Conservation (phyloP, 2,888 invertebrate species). For the Copidosoma aretas region DNA sequence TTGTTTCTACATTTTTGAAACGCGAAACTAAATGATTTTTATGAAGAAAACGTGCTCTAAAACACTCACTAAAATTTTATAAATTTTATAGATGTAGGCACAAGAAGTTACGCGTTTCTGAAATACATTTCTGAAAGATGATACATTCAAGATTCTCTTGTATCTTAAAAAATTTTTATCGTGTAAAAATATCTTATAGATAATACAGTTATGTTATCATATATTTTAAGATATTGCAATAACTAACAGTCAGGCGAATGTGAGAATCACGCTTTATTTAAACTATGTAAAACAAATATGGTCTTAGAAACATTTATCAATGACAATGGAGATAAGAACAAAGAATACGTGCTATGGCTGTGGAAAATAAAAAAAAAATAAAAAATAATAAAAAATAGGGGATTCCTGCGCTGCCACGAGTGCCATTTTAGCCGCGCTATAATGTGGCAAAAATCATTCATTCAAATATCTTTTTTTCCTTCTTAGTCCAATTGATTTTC, state of each 20-base stretch:
- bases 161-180: slow-evolving; percentile 10
- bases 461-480: slow-evolving; percentile 14
- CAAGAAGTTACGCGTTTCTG: slow-evolving; percentile 30
- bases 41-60: neutral
- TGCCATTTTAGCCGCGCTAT: slow-evolving; percentile 39
- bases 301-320: slow-evolving; percentile 7
- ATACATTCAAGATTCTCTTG: slow-evolving; percentile 11
- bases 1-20: slow-evolving; percentile 22
- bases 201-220: slow-evolving; percentile 1
- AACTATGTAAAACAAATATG: slow-evolving; percentile 11
- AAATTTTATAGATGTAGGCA: slow-evolving; percentile 9
- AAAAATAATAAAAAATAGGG: slow-evolving; percentile 14
- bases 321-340: slow-evolving; percentile 13
- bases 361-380: slow-evolving; percentile 36
- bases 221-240: neutral
- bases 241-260: neutral
- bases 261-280: slow-evolving; percentile 11
- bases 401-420: slow-evolving; percentile 31
- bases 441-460: slow-evolving; percentile 22
- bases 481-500: slow-evolving; percentile 5
- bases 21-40: slow-evolving; percentile 33
- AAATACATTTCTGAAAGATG: slow-evolving; percentile 17
- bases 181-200: neutral
- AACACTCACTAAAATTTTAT: slow-evolving; percentile 13
- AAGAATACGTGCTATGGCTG: slow-evolving; percentile 37